Evolutionary conservation across 2,113 vertebrate genomes (phyloP).

Genomic region (Paradisaea rubra): DNA sequence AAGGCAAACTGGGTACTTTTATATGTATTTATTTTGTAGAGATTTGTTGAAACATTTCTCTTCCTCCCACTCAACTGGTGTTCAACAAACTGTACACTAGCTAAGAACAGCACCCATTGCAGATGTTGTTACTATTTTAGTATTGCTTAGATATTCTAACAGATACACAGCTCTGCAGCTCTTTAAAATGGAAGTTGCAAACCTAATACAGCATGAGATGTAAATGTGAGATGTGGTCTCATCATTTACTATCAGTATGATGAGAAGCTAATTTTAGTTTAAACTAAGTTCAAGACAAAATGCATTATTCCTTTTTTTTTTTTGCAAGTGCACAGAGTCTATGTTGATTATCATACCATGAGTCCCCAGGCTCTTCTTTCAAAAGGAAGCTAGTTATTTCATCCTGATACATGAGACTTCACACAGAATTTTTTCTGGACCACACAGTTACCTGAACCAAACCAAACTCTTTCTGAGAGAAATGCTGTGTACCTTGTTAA

Average conservation of each 20-base stretch:
- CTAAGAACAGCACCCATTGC: not conserved
- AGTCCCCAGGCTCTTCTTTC: not conserved
- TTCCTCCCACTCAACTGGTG: conserved; percentile 45
- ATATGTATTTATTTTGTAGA: conserved; percentile 16
- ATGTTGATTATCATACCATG: not conserved
- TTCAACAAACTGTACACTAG: conserved; percentile 10
- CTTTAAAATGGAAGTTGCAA: not conserved
- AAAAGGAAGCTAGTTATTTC: not conserved
- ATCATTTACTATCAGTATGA: not conserved
- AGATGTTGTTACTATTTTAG: conserved; percentile 56
- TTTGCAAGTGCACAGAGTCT: not conserved
- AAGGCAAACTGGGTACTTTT: not conserved
- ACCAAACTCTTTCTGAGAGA: not conserved
- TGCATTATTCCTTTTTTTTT: not conserved
- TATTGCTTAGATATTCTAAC: not conserved
- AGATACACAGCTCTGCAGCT: not conserved
- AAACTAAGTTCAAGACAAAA: not conserved
- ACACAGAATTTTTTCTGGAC: not conserved
- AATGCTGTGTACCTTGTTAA: not conserved
- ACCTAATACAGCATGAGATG: not conserved
- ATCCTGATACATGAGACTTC: not conserved
- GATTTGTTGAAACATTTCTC: conserved; percentile 21
- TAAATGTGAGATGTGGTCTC: not conserved
- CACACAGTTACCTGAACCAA: not conserved
- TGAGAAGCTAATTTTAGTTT: not conserved